Conservation (phyloP, 2,797 vertebrate species). For the Aythya fuligula region DNA sequence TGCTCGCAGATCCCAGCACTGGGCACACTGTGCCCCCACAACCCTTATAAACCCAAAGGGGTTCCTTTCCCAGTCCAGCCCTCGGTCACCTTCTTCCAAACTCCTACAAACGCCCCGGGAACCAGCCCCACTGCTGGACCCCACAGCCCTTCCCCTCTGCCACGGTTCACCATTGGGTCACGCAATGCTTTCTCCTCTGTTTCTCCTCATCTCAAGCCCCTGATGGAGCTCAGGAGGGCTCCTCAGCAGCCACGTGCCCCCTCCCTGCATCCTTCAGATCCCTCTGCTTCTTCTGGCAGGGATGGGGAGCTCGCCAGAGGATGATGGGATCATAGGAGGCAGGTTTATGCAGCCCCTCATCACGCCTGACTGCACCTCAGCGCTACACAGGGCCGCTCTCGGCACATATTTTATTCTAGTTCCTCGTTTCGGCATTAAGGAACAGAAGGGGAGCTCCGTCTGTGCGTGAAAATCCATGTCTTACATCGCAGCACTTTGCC, state of each 20-base stretch:
- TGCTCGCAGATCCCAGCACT: background rate
- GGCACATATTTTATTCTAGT: background rate
- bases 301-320: background rate
- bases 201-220: background rate
- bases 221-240: background rate
- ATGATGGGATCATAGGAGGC: background rate
- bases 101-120: background rate
- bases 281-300: background rate
- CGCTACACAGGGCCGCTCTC: background rate
- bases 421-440: background rate
- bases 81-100: background rate
- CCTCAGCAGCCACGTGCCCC: background rate
- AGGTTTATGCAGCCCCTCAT: background rate
- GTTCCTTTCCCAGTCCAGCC: background rate
- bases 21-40: background rate
- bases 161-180: rapidly evolving
- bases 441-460: slow-evolving; percentile 3
- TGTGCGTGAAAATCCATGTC: slow-evolving; percentile 52
- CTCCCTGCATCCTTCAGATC: background rate
- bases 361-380: background rate
- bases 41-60: background rate
- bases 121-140: background rate
- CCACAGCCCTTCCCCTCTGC: background rate
- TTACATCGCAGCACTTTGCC: slow-evolving; percentile 5
- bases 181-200: background rate